These are phyloP conservation scores for Lamellibrachia columna DNA, from an alignment of 2,888 invertebrate genomes.

Conservation along the genomic window DNA sequence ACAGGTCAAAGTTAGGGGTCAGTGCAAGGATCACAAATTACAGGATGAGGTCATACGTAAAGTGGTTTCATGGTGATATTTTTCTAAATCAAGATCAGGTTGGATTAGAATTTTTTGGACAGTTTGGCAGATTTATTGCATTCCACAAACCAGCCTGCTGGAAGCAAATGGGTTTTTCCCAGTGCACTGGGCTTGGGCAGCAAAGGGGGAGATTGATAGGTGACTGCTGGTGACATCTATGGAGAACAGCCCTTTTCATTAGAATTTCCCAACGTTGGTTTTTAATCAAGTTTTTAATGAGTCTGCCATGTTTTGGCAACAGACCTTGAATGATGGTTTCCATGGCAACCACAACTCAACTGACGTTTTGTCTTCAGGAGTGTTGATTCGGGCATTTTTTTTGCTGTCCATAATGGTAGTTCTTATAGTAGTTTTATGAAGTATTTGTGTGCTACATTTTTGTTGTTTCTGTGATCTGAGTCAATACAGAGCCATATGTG, in stretches of 20 bases:
- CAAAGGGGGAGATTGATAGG: neutral
- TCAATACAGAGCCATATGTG: neutral
- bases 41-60: neutral
- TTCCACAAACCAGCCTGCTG: neutral
- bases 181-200: neutral
- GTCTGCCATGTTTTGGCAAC: neutral
- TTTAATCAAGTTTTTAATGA: slow-evolving; percentile 10
- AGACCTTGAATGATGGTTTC: neutral
- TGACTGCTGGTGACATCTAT: neutral
- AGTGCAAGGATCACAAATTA: neutral
- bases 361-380: neutral
- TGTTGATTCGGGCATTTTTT: neutral
- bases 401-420: neutral
- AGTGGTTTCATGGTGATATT: neutral
- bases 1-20: neutral
- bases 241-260: neutral
- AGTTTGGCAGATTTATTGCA: slow-evolving; percentile 7
- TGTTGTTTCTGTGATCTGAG: neutral
- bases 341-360: neutral
- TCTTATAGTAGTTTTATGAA: neutral
- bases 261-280: neutral
- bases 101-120: neutral
- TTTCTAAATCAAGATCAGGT: neutral
- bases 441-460: neutral
- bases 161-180: neutral